These are phyloP conservation scores for Agonopterix heracliana DNA, from an alignment of 2,888 invertebrate species.

Conservation along the genomic window DNA sequence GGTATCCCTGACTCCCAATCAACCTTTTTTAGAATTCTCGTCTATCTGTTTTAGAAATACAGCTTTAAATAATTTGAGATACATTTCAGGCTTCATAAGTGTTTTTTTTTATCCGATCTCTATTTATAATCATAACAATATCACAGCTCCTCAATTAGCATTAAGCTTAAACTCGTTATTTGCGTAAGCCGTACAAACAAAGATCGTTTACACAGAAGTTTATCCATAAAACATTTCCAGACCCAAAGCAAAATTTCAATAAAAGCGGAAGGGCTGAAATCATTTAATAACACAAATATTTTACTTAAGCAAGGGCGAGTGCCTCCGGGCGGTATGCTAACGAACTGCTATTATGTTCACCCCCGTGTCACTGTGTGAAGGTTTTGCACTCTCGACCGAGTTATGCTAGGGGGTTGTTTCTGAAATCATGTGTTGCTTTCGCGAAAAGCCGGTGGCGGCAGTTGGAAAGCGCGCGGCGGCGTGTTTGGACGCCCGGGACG, in stretches of 20 bases:
- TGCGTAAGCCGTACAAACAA: background rate
- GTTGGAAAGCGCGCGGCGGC: slow-evolving; percentile 38
- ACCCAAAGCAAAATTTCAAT: slow-evolving; percentile 5
- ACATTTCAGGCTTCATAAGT: too few relatives aligned
- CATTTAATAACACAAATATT: slow-evolving; percentile 63
- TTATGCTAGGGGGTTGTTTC: slow-evolving; percentile 60
- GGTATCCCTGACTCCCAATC: too few relatives aligned
- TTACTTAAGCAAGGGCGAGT: slow-evolving; percentile 47
- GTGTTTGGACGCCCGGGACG: slow-evolving; percentile 33
- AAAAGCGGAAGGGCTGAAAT: slow-evolving; percentile 37
- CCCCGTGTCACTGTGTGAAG: slow-evolving; percentile 73
- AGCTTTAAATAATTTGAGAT: too few relatives aligned
- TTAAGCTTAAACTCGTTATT: background rate
- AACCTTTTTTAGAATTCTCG: too few relatives aligned
- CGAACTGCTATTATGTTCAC: slow-evolving; percentile 68
- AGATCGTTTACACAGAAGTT: background rate
- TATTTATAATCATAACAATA: too few relatives aligned
- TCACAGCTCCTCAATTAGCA: background rate
- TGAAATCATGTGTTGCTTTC: slow-evolving; percentile 66
- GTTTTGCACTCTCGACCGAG: slow-evolving; percentile 72
- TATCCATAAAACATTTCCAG: background rate
- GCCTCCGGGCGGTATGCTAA: slow-evolving; percentile 56
- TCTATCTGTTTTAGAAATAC: too few relatives aligned
- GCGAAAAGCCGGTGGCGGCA: slow-evolving; percentile 26
- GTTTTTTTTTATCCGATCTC: too few relatives aligned